Conservation (phyloP, 2,888 invertebrate species). For the Dryocosmus kuriphilus region DNA sequence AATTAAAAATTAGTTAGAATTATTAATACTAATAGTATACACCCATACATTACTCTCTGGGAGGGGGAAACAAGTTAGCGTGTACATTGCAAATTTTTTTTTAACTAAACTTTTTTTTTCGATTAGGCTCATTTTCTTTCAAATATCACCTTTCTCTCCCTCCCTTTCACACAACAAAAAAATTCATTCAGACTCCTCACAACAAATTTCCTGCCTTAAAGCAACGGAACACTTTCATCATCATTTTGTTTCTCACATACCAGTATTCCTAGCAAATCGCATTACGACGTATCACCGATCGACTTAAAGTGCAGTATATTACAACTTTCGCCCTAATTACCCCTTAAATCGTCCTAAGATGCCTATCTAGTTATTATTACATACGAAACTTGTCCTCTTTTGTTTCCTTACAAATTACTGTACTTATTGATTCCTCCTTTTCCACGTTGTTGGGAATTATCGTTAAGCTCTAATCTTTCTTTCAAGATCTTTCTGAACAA, state of each 20-base stretch:
- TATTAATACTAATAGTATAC: conserved; percentile 77
- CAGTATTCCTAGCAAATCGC: conserved; percentile 43
- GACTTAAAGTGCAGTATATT: conserved; percentile 69
- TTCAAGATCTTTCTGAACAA: conserved; percentile 72
- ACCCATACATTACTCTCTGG: conserved; percentile 73
- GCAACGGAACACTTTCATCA: conserved; percentile 50
- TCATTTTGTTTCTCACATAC: conserved; percentile 50
- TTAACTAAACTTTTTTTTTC: conserved; percentile 68
- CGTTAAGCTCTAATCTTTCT: conserved; percentile 70
- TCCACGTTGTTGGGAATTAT: conserved; percentile 72
- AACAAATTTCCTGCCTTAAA: conserved; percentile 18
- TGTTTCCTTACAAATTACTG: conserved; percentile 49
- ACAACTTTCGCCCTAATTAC: conserved; percentile 68
- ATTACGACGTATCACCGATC: conserved; percentile 65
- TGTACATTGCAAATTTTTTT: conserved; percentile 66
- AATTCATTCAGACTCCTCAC: conserved; percentile 49
- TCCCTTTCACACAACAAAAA: conserved; percentile 46
- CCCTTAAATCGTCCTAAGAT: conserved; percentile 66
- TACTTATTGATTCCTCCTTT: conserved; percentile 61
- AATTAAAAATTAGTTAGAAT: conserved; percentile 76
- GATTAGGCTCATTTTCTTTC: conserved; percentile 39
- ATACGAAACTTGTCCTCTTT: conserved; percentile 66
- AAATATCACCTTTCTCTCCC: conserved; percentile 35
- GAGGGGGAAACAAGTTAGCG: conserved; percentile 64
- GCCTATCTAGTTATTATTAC: conserved; percentile 70